phyloP scores from a whole-genome alignment of 2,113 vertebrate genomes.

The Onychostruthus taczanowskii region DNA sequence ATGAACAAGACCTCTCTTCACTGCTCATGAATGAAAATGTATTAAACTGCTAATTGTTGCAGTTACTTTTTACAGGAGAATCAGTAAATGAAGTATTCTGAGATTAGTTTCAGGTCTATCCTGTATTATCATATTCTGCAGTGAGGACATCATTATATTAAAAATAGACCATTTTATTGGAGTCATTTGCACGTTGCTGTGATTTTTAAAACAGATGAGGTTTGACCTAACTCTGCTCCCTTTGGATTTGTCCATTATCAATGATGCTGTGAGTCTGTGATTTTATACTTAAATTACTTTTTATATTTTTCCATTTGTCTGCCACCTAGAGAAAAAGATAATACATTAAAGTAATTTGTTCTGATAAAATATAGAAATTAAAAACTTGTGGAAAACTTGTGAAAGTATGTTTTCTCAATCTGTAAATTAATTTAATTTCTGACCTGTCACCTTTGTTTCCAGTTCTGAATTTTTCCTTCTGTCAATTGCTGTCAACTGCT shows the following conservation, averaged over 20 bases:
- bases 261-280: not conserved
- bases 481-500: not conserved
- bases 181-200: not conserved
- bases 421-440: not conserved
- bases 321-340: not conserved
- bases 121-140: not conserved
- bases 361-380: not conserved
- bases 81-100: not conserved
- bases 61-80: not conserved
- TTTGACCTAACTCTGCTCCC: not conserved
- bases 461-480: not conserved
- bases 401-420: not conserved
- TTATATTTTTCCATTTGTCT: not conserved
- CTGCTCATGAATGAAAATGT: not conserved
- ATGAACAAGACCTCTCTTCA: constrained; percentile 17
- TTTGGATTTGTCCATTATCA: not conserved
- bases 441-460: not conserved
- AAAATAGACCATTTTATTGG: not conserved
- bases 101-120: constrained; percentile 17
- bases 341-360: not conserved
- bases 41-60: constrained; percentile 41
- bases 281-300: not conserved
- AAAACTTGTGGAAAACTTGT: not conserved
- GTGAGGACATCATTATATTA: not conserved
- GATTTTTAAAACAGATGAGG: not conserved